Evolutionary conservation across 2,113 vertebrate species (phyloP), one percentile per base, ranked within the genome.

Genomic region (Bos indicus): DNA sequence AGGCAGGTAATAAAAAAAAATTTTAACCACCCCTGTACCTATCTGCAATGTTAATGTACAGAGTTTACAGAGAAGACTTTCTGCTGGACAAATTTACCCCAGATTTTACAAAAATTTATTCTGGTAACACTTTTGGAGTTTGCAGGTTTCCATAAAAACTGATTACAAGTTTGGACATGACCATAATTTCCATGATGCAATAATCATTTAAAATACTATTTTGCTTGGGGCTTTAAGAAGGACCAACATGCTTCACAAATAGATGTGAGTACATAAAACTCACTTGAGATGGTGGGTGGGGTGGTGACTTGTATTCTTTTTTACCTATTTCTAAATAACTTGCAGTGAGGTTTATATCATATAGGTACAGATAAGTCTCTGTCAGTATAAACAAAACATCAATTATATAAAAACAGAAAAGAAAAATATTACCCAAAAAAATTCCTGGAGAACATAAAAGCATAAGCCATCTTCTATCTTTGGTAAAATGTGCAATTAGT

Each of bases 331-430:
- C 52, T 91, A 59, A 88, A 56, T 88, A 88, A 36, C 62, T 95
- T 92, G 33, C 43, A 93, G 7, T 96, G 94, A 94, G 14, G 23
- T 77, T 87, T 98, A 80, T 1, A 80, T 57, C 16, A 5, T 91
- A 46, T 77, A 64, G 71, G 54, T 94, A 67, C 43, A 81, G 74
- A 40, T 90, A 57, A 93, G n/a, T 74, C 51, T 67, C 30, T 90
- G 48, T 78, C 90, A 71, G n/a, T 90, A 46, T 92, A 46, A 87
- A 93, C 10, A 94, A 88, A 57, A 54, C n/a, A 36, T 92, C 48
- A 86, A 33, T 93, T 97, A 97, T 28, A 16, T 90, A 52, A 90
- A 94, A 96, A 74, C 28, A 57, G 21, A 56, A 90, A 93, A 95
- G 46, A 92, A 36, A 86, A 95, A 64, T 86, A n/a, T 87, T 91